Evolutionary conservation across 1,140 invertebrate genomes (phyloP).

Genomic region (Euschistus heros): DNA sequence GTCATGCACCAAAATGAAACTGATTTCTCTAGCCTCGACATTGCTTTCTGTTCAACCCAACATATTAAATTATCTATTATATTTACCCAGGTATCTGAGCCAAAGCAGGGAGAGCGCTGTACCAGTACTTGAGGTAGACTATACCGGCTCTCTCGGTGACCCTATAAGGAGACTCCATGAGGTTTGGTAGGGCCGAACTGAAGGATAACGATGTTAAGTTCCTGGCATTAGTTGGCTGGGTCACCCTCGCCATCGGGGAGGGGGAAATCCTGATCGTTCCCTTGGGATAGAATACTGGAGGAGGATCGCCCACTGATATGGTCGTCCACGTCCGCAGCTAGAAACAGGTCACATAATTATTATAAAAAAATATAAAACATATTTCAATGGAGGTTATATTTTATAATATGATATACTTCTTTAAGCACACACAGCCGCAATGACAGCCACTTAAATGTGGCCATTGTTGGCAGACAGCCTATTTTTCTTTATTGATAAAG

Average conservation of each 20-base stretch:
- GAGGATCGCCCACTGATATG: not conserved
- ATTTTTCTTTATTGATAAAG: too few relatives aligned
- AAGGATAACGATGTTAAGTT: not conserved
- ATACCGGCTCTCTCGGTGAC: conserved; percentile 45
- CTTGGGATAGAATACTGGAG: not conserved
- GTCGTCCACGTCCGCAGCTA: not conserved
- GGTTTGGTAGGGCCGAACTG: not conserved
- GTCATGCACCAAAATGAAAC: too few relatives aligned
- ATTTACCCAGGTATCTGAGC: conserved; percentile 15
- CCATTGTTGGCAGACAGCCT: too few relatives aligned
- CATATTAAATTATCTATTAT: too few relatives aligned
- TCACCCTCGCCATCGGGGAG: conserved; percentile 5
- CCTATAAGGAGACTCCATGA: conserved; percentile 36
- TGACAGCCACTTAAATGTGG: too few relatives aligned
- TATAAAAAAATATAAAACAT: too few relatives aligned
- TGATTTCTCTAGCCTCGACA: too few relatives aligned
- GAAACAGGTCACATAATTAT: not conserved
- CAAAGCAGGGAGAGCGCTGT: conserved; percentile 1
- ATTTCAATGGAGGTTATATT: too few relatives aligned
- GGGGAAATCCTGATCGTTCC: not conserved
- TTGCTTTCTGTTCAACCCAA: too few relatives aligned
- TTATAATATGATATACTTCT: too few relatives aligned
- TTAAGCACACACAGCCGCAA: too few relatives aligned
- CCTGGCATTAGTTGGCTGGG: not conserved
- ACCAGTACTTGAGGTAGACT: conserved; percentile 41